Evolutionary conservation across 1,140 invertebrate species (phyloP).

Genomic region (Druon quercuslanigerum): DNA sequence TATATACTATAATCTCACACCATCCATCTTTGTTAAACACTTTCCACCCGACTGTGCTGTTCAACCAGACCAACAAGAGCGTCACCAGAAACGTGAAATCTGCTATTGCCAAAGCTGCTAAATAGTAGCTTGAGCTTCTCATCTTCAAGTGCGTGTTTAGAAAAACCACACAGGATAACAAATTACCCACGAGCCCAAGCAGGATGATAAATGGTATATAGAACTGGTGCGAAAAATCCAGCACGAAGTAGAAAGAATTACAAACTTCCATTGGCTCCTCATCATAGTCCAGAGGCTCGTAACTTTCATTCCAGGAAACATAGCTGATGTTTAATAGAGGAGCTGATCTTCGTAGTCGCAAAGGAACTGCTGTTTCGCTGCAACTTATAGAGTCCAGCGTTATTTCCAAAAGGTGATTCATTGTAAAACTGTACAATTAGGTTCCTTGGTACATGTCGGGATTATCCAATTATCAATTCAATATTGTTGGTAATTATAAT

Average conservation of each 20-base stretch:
- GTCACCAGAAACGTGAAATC: conserved; percentile 77
- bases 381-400: not conserved
- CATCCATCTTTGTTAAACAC: conserved; percentile 77
- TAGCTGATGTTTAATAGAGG: not conserved
- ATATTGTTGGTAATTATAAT: no score
- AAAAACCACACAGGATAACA: conserved; percentile 78
- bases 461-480: no score
- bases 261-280: conserved; percentile 59
- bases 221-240: conserved; percentile 76
- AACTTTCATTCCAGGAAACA: conserved; percentile 7
- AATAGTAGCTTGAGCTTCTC: conserved; percentile 78
- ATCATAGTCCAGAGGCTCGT: conserved; percentile 44
- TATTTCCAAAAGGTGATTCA: not conserved
- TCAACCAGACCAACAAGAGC: conserved; percentile 77
- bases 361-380: not conserved
- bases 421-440: not conserved
- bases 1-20: conserved; percentile 78
- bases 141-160: conserved; percentile 76
- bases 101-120: conserved; percentile 77
- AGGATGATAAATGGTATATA: conserved; percentile 77
- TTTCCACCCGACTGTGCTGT: conserved; percentile 71
- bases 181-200: conserved; percentile 77
- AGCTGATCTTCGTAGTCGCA: conserved; percentile 31
- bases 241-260: conserved; percentile 61
- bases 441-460: no score